These are phyloP conservation scores for Drosophila funebris DNA, from an alignment of 1,140 invertebrate species.

Conservation along the genomic window DNA sequence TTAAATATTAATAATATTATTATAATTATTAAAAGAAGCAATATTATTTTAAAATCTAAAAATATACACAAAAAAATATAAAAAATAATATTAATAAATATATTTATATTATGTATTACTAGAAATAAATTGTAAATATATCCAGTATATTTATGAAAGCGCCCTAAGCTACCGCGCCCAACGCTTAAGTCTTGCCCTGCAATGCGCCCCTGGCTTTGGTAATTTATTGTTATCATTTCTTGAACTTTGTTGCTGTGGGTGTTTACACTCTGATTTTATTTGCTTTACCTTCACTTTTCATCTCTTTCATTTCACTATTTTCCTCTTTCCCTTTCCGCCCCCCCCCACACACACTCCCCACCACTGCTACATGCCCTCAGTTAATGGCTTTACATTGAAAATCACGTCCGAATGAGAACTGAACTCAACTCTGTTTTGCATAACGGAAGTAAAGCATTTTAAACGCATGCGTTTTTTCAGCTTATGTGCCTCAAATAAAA, in stretches of 20 bases:
- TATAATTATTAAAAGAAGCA: too few species aligned
- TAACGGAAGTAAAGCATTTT: constrained; percentile 30
- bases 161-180: background rate
- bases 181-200: background rate
- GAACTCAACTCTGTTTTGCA: constrained; percentile 25
- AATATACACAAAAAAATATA: too few species aligned
- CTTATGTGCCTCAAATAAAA: background rate
- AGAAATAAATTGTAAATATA: too few species aligned
- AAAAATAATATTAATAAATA: too few species aligned
- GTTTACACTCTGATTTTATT: constrained; percentile 35
- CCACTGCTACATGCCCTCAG: background rate
- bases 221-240: constrained; percentile 30
- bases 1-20: too few species aligned
- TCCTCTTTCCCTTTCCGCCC: background rate
- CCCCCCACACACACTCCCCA: background rate
- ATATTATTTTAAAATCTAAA: too few species aligned
- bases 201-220: background rate
- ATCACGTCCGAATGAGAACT: too few species aligned
- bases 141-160: too few species aligned
- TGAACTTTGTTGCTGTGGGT: constrained; percentile 16
- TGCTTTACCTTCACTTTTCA: constrained; percentile 27
- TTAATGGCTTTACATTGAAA: background rate
- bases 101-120: too few species aligned
- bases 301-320: background rate
- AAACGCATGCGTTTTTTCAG: constrained; percentile 18